phyloP scores from a whole-genome alignment of 2,797 vertebrate genomes.

The Linurgus olivaceus region DNA sequence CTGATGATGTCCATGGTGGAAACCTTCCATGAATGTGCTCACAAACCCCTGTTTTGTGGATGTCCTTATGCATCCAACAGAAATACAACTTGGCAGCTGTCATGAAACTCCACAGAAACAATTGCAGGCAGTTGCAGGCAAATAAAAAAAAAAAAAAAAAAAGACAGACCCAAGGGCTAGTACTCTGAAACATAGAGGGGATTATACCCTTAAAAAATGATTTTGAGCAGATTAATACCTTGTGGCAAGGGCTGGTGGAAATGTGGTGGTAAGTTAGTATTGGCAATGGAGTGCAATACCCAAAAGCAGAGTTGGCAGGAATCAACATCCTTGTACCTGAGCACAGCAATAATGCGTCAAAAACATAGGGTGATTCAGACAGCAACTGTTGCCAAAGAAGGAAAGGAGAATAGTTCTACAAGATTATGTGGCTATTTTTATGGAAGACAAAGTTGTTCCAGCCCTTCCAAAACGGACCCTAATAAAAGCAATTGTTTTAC shows the following conservation, averaged over 20 bases:
- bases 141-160: not conserved
- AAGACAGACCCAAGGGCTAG: not conserved
- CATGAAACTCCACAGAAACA: not conserved
- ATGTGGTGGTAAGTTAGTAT: not conserved
- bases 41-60: not conserved
- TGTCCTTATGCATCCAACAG: not conserved
- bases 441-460: not conserved
- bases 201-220: not conserved
- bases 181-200: not conserved
- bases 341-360: not conserved
- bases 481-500: not conserved
- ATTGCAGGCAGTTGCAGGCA: not conserved
- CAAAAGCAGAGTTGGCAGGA: not conserved
- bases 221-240: not conserved
- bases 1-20: not conserved
- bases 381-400: not conserved
- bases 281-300: not conserved
- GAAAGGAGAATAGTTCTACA: not conserved
- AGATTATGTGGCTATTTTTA: not conserved
- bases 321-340: not conserved
- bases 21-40: not conserved
- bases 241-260: not conserved
- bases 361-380: not conserved
- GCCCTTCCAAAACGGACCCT: not conserved
- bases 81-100: not conserved